phyloP scores from a whole-genome alignment of 2,888 invertebrate species.

The Seladonia tumulorum region DNA sequence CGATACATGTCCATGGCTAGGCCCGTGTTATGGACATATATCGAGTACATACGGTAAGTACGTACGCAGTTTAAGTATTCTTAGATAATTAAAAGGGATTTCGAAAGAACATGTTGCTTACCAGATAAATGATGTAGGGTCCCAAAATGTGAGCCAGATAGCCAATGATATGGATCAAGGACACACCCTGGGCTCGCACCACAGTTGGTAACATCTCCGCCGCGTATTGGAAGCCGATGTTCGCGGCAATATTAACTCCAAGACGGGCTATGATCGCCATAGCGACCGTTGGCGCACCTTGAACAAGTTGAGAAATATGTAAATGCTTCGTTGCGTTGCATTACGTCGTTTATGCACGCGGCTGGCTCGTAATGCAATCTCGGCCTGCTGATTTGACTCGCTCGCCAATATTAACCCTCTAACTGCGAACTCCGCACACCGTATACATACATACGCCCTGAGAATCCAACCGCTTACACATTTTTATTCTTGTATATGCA shows the following conservation, averaged over 20 bases:
- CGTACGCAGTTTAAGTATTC: no score
- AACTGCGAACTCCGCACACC: neutral
- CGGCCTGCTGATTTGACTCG: neutral
- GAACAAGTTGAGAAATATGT: conserved; percentile 60
- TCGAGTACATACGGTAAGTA: no score
- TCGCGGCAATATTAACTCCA: conserved; percentile 95
- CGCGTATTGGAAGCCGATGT: conserved; percentile 95
- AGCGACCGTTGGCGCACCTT: conserved; percentile 89
- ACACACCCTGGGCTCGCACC: conserved; percentile 94
- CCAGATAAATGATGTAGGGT: conserved; percentile 94
- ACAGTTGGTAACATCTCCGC: conserved; percentile 95
- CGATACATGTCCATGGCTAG: no score
- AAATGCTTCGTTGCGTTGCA: conserved; percentile 29
- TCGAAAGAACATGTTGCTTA: conserved; percentile 83
- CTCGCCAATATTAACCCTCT: conserved; percentile 7
- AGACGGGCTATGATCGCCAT: conserved; percentile 93
- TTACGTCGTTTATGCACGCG: neutral
- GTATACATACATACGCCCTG: neutral
- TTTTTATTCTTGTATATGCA: neutral
- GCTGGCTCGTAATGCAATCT: neutral
- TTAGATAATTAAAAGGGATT: neutral
- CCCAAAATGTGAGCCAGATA: conserved; percentile 93
- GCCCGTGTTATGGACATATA: no score
- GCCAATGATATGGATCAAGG: conserved; percentile 94
- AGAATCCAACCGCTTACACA: neutral